Conservation (phyloP, 2,797 vertebrate genomes). For the Phalanger gymnotis region DNA sequence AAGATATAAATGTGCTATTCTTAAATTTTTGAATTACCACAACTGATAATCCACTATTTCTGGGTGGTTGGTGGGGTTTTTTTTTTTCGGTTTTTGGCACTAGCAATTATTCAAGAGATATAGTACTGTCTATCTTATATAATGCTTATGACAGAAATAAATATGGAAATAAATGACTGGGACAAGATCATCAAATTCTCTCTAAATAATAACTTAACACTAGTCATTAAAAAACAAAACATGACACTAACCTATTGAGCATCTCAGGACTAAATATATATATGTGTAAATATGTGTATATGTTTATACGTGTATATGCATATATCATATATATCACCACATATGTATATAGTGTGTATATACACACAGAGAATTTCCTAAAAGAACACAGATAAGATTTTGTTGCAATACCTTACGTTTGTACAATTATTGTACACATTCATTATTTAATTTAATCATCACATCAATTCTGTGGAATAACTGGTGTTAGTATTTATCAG, state of each 20-base stretch:
- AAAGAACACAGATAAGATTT: no score
- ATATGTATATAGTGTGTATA: no score
- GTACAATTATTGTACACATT: background rate
- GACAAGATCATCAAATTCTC: background rate
- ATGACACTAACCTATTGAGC: no score
- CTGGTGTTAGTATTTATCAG: background rate
- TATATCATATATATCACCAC: no score
- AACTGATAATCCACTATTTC: background rate
- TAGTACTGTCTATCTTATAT: background rate
- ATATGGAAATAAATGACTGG: background rate
- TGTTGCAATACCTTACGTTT: no score
- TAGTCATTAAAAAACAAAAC: background rate
- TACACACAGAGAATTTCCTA: no score
- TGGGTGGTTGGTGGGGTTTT: background rate
- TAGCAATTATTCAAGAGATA: background rate
- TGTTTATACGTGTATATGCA: no score
- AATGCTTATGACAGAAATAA: background rate
- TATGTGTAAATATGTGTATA: no score
- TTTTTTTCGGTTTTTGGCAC: background rate
- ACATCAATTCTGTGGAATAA: background rate
- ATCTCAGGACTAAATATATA: no score
- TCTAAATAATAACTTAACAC: background rate
- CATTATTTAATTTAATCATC: conserved; percentile 16
- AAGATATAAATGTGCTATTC: background rate
- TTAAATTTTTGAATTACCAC: background rate